Evolutionary conservation across 2,113 vertebrate genomes (phyloP), one percentile per base, ranked within the genome.

Genomic region (Orthochromis indermauri): DNA sequence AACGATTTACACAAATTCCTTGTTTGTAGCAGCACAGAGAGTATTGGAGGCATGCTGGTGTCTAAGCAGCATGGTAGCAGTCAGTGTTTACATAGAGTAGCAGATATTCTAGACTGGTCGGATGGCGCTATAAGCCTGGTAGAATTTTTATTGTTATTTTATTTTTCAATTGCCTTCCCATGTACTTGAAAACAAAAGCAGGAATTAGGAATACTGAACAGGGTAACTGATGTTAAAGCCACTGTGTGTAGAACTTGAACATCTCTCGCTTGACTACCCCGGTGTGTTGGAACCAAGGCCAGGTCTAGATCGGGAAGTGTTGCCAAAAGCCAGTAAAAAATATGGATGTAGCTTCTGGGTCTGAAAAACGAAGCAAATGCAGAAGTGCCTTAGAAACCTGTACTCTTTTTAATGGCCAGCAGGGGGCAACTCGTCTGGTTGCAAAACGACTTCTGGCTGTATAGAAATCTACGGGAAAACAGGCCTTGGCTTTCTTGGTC

Each of bases 61-160:
- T 85, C 80, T 7, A 19, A 63, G 82, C 88, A 88, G 85, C 88
- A 80, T 59, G 86, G 94, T 94, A 94, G 93, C 93, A 92, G 90
- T 90, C 85, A 57, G 81, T 92, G 92, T 93, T 95, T 94, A 94
- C 93, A 94, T 59, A 71, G 81, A 90, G 90, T 88, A 94, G 95
- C 93, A 91, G 88, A 90, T 37, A 28, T 40, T 54, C 17, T 89
- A 47, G 91, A 61, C 13, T n/a, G 17, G 66, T 79, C 16, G 26
- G 82, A 37, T 33, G 76, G 84, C 28, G 8, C 63, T 68, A 19
- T 73, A 16, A 17, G 79, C 28, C 47, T 24, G 21, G 61, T 57
- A 76, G 49, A 54, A 51, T 28, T 78, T 45, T 83, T 49, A 78
- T 0, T 53, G 51, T 73, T 26, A 26, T 45, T 73, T 73, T 45